These are phyloP conservation scores for Brienomyrus brachyistius DNA, from an alignment of 2,113 vertebrate species.

Conservation along the genomic window DNA sequence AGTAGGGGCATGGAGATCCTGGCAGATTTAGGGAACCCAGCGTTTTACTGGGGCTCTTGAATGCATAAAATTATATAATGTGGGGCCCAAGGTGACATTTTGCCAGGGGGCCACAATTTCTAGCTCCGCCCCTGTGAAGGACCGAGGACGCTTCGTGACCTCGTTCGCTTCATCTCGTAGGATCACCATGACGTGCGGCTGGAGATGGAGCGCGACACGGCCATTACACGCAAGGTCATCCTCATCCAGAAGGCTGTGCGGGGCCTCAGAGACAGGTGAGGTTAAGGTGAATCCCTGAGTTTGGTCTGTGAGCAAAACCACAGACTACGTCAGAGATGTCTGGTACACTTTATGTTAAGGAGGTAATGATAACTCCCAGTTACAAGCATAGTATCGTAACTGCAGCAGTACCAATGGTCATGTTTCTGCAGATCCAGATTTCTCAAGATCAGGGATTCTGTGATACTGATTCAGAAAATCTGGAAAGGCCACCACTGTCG, in stretches of 20 bases:
- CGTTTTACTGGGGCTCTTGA: not conserved
- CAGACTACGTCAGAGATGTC: not conserved
- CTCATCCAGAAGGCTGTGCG: slow-evolving; percentile 98
- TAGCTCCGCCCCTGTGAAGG: not conserved
- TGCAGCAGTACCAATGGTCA: not conserved
- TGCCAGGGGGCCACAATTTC: not conserved
- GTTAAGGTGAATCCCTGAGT: not conserved
- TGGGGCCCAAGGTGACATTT: not conserved
- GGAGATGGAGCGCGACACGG: slow-evolving; percentile 94
- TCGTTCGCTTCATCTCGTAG: slow-evolving; percentile 48
- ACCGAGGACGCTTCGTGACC: not conserved
- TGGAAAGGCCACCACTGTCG: slow-evolving; percentile 86
- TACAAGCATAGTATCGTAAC: not conserved
- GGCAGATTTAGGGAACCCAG: not conserved
- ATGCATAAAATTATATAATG: not conserved
- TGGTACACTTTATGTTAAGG: not conserved
- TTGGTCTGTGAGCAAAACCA: not conserved
- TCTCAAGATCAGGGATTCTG: slow-evolving; percentile 80
- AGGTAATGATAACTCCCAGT: not conserved
- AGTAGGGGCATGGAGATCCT: not conserved
- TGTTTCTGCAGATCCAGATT: slow-evolving; percentile 76
- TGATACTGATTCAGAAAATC: slow-evolving; percentile 81
- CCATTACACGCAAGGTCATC: slow-evolving; percentile 93
- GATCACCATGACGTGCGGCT: slow-evolving; percentile 95
- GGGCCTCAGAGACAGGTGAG: slow-evolving; percentile 89